Base-by-base conservation (phyloP, 2,113 vertebrate species). In the Pteropus alecto region DNA sequence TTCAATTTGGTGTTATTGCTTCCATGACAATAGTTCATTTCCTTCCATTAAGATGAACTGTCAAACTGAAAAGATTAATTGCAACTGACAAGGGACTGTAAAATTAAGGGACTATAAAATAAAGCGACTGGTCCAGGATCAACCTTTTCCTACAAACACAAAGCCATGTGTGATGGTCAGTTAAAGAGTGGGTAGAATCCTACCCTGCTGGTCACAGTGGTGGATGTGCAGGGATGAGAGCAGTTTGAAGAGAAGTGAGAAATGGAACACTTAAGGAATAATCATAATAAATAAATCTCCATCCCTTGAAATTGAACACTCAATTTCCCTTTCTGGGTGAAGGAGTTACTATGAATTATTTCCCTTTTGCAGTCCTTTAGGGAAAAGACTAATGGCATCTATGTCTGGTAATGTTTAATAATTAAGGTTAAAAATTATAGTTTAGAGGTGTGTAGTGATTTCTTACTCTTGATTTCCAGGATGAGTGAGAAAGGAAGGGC, bases 361-460 rank as follows among this genome's bases (percentile, higher is more conserved):
- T 86, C 43, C 30, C 54, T 48, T 93, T 54, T 73, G 58, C 46
- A 33, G 65, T 61, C 65, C 84, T 95, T 88, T 21, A 65, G 96
- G 90, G 92, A 78, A 76, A 92, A 92, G 65, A 65, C 74, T 84
- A 95, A 93, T 61, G 89, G 86, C 68, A n/a, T 60, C 58, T 26
- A 54, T 35, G 92, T 38, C 74, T 78, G 35, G 21, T 71, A 18
- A 81, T 82, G 95, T 94, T 93, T 87, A 90, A 97, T 95, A 93
- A 97, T 63, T 88, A 90, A 97, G 96, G 68, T 65, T 86, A 84
- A 87, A 95, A 93, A 78, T 73, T 77, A 54, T 30, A 78, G 58
- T 86, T 61, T 63, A 95, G 90, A 81, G 16, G 28, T 90, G 30
- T 65, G 60, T 46, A 3, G 13, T 30, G 35, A 90, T 51, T 70